Evolutionary conservation across 1,140 invertebrate genomes (phyloP), one percentile per base, ranked within the genome.

Genomic region (Venustaconcha ellipsiformis): DNA sequence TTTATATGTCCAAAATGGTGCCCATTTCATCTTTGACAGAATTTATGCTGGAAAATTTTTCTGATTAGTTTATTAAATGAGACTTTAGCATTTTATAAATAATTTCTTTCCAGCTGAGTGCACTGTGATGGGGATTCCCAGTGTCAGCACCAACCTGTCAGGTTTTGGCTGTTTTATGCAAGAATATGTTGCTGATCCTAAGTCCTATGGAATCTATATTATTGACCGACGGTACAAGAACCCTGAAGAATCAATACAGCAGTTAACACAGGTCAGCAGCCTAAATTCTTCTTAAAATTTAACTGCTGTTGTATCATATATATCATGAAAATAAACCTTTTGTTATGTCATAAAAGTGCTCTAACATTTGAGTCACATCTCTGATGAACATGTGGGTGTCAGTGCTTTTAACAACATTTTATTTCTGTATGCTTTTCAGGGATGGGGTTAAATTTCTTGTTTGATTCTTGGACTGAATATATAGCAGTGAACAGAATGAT

Each of bases 161-260:
- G 96, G 97, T 57, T 99, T 99, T 90, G 99, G 99, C 26, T 99
- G 98, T 88, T 99, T 99, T 88, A 99, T 99, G 96, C 93, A 97
- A 84, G 97, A 99, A 84, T 97, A 99, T 86, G 96, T 99, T 72
- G 95, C 95, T 0, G 98, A 99, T 91, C 97, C 98, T 1, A 95
- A 96, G 93, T 97, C 96, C 15, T 99, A 99, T 89, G 98, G 99
- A 64, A 99, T 99, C 76, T 99, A 99, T 89, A 96, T 99, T 62
- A 96, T 99, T 2, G 98, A 99, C 90, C 91, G 99, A 23, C 92
- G 96, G 78, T 95, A 93, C 84, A 97, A 97, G 79, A 93, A 93
- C 23, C 87, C 97, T 3, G 96, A 99, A 88, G 95, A 96, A 70
- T 97, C 95, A 56, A 94, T 99, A 37, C 94, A 97, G 86, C 97